These are phyloP conservation scores for Cataglyphis rosenhaueri DNA, from an alignment of 2,888 invertebrate genomes.

Conservation along the genomic window DNA sequence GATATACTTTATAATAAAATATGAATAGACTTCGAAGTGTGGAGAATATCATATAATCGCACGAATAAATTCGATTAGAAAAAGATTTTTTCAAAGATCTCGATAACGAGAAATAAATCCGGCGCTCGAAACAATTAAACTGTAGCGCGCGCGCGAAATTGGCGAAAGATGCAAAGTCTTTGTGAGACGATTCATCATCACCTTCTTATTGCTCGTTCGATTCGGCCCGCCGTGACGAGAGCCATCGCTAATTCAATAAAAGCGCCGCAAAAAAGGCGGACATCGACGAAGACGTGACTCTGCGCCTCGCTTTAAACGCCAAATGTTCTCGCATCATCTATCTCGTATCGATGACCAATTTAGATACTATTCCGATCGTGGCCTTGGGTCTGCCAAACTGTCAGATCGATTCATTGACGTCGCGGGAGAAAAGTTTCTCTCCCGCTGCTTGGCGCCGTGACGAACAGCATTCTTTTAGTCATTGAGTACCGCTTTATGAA, in stretches of 20 bases:
- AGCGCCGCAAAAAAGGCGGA: constrained; percentile 47
- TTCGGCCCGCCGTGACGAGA: constrained; percentile 56
- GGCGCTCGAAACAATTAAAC: constrained; percentile 64
- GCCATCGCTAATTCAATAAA: constrained; percentile 74
- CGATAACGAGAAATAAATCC: constrained; percentile 38
- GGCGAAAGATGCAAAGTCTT: constrained; percentile 43
- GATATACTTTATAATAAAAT: not conserved
- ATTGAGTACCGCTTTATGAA: constrained; percentile 27
- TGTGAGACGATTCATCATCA: constrained; percentile 61
- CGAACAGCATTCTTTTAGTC: constrained; percentile 44
- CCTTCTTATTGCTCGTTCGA: constrained; percentile 55
- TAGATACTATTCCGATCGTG: constrained; percentile 60
- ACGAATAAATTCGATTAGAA: not conserved
- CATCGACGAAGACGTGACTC: constrained; percentile 5
- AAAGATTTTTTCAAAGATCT: constrained; percentile 37
- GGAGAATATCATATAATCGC: not conserved
- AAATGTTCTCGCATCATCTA: constrained; percentile 35
- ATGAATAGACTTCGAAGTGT: not conserved
- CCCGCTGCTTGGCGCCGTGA: constrained; percentile 10
- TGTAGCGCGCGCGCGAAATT: constrained; percentile 52
- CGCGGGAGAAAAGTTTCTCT: not conserved
- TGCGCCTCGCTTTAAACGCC: constrained; percentile 40
- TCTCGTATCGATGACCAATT: constrained; percentile 74
- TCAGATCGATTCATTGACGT: constrained; percentile 43
- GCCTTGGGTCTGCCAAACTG: constrained; percentile 38